A percentile compares a stretch with the other conserved stretches of the same genome.
Conservation (phyloP, 2,888 invertebrate species). For the Chaetogeoica ovagalla region DNA sequence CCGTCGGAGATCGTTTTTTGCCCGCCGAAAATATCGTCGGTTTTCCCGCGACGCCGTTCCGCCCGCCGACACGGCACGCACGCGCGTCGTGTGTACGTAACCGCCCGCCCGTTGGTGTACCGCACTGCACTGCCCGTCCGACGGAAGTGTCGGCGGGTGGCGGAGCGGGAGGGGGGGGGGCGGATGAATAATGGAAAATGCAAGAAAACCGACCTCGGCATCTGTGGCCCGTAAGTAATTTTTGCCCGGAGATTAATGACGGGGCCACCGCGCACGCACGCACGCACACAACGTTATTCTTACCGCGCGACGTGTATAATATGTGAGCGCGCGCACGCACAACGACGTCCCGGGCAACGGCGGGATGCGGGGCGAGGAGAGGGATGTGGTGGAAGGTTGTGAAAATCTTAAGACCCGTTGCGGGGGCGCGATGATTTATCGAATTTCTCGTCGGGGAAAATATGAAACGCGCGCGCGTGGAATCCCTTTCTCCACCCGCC, state of each 20-base stretch:
- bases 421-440: constrained; percentile 30
- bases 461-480: background rate
- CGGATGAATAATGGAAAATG: constrained; percentile 51
- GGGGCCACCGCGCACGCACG: background rate
- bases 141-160: background rate
- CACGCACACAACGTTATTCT: too few species aligned
- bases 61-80: background rate
- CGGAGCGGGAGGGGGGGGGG: background rate
- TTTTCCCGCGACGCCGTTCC: background rate
- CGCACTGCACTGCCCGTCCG: background rate
- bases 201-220: constrained; percentile 51
- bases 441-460: background rate
- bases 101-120: background rate
- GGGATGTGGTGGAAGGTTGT: background rate
- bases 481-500: background rate
- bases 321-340: too few species aligned
- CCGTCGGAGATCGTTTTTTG: constrained; percentile 22
- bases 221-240: constrained; percentile 51
- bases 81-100: too few species aligned
- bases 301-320: too few species aligned
- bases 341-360: too few species aligned
- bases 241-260: constrained; percentile 51
- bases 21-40: constrained; percentile 37
- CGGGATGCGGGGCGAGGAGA: too few species aligned
- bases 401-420: constrained; percentile 36